Base-by-base conservation (phyloP, 2,888 invertebrate genomes). In the Branchinecta sandiegonensis region DNA sequence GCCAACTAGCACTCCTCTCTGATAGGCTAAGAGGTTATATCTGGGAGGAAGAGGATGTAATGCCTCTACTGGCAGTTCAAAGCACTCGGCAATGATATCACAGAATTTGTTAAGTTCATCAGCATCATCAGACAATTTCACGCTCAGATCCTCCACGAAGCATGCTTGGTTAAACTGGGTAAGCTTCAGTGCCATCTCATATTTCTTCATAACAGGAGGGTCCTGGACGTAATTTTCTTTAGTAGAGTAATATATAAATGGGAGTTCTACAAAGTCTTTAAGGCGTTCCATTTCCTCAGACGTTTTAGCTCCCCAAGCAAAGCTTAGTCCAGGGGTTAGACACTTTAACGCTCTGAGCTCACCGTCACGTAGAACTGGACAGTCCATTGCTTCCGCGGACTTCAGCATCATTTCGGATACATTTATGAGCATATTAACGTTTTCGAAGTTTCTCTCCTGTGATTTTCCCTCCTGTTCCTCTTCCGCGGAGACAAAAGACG, bases 101-200 rank as follows among this genome's bases (percentile, higher is more conserved):
- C n/a, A 13, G 14, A 56, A 56, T 17, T 56, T 56, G n/a, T n/a
- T 56, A 7, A 56, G 13, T 56, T 56, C 56, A n/a, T 56, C 56
- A n/a, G 4, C n/a, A 56, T 13, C 17, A 13, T n/a, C 56, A n/a
- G 13, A 13, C 6, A 5, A 6, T 56, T 56, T 56, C 6, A 56
- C 17, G 13, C 17, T 56, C 7, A 56, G 14, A 56, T 56, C 17
- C 13, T 56, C 56, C 17, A 56, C 56, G 14, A n/a, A 56, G 14
- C 13, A 56, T 56, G 56, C 56, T 56, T 56, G 56, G 8, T 56
- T 56, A 56, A 56, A 56, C n/a, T 56, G n/a, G 14, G 14, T 17
- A 13, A 56, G 14, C 13, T 17, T 56, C 56, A 56, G 14, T 4
- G 56, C 56, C 56, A 56, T 56, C 7, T 56, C 56, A 13, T 56